phyloP scores from a whole-genome alignment of 2,888 invertebrate species.

The Cotesia congregata region DNA sequence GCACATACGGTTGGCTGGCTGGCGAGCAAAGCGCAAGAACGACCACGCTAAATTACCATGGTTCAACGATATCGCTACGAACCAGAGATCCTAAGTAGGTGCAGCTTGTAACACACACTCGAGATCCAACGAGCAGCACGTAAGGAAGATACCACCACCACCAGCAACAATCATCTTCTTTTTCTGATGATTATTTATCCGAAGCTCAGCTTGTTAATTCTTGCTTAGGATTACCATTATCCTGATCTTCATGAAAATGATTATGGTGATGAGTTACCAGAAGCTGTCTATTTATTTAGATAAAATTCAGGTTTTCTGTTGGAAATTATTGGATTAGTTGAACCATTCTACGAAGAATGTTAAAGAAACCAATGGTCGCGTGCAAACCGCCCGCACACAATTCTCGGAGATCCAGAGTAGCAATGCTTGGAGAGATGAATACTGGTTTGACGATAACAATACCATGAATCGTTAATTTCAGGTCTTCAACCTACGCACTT shows the following conservation, averaged over 20 bases:
- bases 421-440: conserved; percentile 4
- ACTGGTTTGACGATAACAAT: conserved; percentile 3
- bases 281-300: background rate
- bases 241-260: background rate
- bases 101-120: conserved; percentile 40
- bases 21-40: conserved; percentile 36
- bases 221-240: background rate
- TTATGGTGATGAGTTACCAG: background rate
- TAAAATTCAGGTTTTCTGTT: background rate
- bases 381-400: conserved; percentile 21
- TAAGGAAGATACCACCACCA: conserved; percentile 34
- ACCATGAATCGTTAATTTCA: background rate
- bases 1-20: conserved; percentile 28
- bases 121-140: conserved; percentile 35
- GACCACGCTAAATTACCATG: conserved; percentile 47
- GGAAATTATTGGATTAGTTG: conserved; percentile 45
- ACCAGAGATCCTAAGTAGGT: conserved; percentile 45
- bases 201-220: background rate
- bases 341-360: conserved; percentile 52
- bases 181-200: conserved; percentile 5
- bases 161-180: background rate
- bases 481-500: background rate
- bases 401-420: conserved; percentile 12
- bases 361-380: conserved; percentile 12
- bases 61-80: conserved; percentile 45